A percentile compares a stretch with the other conserved stretches of the same genome.
Evolutionary conservation across 2,888 invertebrate species (phyloP).

Genomic region (Lepidochrysops patricia): DNA sequence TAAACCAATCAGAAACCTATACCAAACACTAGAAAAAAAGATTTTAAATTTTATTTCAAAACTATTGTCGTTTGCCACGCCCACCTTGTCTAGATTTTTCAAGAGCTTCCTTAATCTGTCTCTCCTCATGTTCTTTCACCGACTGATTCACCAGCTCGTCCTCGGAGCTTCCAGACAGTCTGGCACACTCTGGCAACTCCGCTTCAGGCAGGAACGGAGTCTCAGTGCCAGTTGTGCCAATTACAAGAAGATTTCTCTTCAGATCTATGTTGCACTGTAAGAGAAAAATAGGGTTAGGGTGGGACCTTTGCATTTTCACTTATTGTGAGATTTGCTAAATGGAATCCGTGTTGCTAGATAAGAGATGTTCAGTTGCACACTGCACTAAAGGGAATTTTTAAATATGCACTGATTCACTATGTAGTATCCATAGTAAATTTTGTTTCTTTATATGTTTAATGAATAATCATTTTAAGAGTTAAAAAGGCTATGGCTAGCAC

Average conservation of each 20-base stretch:
- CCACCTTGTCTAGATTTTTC: slow-evolving; percentile 80
- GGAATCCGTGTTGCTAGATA: too few relatives aligned
- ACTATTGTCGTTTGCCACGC: slow-evolving; percentile 50
- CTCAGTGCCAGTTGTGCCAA: slow-evolving; percentile 95
- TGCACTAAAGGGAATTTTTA: too few relatives aligned
- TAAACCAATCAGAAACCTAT: neutral
- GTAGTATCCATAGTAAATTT: too few relatives aligned
- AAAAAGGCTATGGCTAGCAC: too few relatives aligned
- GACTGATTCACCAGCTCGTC: slow-evolving; percentile 73
- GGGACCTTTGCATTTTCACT: neutral
- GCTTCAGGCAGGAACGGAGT: slow-evolving; percentile 89
- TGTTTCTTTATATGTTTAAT: neutral
- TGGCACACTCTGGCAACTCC: slow-evolving; percentile 81
- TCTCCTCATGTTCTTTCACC: slow-evolving; percentile 76
- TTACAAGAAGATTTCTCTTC: slow-evolving; percentile 87
- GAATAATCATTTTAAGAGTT: neutral
- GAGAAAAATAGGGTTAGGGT: neutral
- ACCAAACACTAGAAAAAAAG: neutral
- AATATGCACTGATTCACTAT: too few relatives aligned
- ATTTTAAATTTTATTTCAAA: neutral
- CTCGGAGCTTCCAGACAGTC: slow-evolving; percentile 80
- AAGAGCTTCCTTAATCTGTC: slow-evolving; percentile 80
- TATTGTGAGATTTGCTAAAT: too few relatives aligned
- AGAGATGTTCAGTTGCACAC: too few relatives aligned
- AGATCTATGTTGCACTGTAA: slow-evolving; percentile 91